A percentile compares a stretch with the other conserved stretches of the same genome.
Conservation (phyloP, 1,140 invertebrate genomes). For the Zaprionus tsacasi region DNA sequence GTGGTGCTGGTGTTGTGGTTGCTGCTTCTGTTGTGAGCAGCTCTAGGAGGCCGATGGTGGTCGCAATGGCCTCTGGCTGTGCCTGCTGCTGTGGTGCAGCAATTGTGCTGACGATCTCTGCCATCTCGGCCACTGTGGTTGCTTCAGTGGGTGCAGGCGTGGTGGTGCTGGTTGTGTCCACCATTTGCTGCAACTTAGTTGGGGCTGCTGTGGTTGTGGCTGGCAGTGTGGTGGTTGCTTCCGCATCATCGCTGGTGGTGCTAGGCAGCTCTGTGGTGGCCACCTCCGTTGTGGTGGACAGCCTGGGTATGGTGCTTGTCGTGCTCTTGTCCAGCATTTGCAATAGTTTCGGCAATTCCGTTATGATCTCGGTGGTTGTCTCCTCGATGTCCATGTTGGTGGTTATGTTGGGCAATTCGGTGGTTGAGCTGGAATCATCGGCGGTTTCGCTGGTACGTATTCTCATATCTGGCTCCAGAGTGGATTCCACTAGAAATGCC, state of each 20-base stretch:
- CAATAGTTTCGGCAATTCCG: neutral
- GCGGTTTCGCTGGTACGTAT: neutral
- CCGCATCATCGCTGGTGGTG: conserved; percentile 4
- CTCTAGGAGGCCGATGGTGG: neutral
- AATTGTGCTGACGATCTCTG: conserved; percentile 15
- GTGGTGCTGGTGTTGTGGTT: conserved; percentile 11
- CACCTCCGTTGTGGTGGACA: neutral
- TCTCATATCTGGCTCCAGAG: neutral
- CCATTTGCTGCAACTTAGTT: neutral
- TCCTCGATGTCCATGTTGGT: neutral
- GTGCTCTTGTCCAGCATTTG: neutral
- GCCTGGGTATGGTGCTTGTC: neutral
- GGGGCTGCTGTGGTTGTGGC: conserved; percentile 20
- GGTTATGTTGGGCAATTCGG: neutral
- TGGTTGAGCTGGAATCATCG: neutral
- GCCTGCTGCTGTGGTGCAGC: conserved; percentile 21
- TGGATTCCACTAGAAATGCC: conserved; percentile 1
- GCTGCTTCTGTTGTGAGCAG: neutral
- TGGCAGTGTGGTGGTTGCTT: neutral
- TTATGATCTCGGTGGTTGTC: neutral
- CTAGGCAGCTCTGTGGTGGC: neutral
- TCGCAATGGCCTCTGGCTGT: neutral
- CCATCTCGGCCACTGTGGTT: neutral
- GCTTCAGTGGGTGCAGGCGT: conserved; percentile 12
- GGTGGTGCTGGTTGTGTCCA: conserved; percentile 10